Evolutionary conservation across 2,888 invertebrate species (phyloP).

Genomic region (Amblyjoppa proteus): DNA sequence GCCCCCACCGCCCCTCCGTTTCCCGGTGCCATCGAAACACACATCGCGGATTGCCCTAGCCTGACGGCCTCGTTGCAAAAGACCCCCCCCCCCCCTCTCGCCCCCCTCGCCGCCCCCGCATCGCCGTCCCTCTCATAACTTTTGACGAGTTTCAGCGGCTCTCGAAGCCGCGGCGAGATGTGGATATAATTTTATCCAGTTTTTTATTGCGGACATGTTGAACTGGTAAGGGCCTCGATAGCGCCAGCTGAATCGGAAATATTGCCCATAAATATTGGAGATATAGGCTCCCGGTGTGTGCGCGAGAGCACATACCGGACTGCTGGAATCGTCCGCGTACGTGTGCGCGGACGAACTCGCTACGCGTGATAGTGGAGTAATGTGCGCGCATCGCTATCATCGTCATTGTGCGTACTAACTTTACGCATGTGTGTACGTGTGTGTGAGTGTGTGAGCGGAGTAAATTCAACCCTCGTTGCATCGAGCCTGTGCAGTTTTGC

Average conservation of each 20-base stretch:
- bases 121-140: constrained; percentile 77
- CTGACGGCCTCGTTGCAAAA: constrained; percentile 25
- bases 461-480: constrained; percentile 17
- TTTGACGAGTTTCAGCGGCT: constrained; percentile 81
- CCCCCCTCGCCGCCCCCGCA: constrained; percentile 47
- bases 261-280: constrained; percentile 85
- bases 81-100: constrained; percentile 25
- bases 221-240: constrained; percentile 84
- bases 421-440: not conserved
- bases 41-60: constrained; percentile 57
- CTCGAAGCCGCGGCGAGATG: constrained; percentile 81
- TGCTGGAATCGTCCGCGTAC: not conserved
- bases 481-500: constrained; percentile 14
- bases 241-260: constrained; percentile 85
- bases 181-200: constrained; percentile 84
- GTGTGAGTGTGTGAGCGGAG: not conserved
- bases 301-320: too few relatives aligned
- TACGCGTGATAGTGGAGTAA: constrained; percentile 35
- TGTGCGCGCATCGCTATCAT: constrained; percentile 29
- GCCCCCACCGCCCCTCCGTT: not conserved
- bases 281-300: constrained; percentile 71
- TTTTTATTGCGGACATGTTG: constrained; percentile 85
- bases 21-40: constrained; percentile 38
- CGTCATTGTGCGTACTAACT: constrained; percentile 36
- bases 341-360: constrained; percentile 2